Conservation (phyloP, 1,140 invertebrate species). For the Lepidurus packardi region DNA sequence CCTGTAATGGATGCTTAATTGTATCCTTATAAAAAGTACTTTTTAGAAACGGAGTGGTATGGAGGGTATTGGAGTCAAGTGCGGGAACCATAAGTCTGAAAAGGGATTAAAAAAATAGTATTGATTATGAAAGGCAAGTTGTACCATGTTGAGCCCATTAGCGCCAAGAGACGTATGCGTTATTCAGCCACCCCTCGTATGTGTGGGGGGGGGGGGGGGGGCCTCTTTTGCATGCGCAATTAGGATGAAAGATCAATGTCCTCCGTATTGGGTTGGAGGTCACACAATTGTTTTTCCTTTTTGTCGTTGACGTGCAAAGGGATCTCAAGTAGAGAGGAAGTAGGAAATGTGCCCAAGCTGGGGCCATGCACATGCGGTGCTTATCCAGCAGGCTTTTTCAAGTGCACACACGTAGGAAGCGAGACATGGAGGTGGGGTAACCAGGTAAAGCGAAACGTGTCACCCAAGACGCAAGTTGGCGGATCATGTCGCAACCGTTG, state of each 20-base stretch:
- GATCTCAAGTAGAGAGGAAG: constrained; percentile 15
- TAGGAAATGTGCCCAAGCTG: background rate
- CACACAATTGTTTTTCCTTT: background rate
- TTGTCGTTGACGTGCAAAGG: background rate
- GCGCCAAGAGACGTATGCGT: background rate
- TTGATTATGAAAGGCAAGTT: background rate
- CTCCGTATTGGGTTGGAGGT: background rate
- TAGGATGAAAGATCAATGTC: constrained; percentile 4
- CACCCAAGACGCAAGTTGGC: background rate
- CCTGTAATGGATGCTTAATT: too few species aligned
- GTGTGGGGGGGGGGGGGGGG: background rate
- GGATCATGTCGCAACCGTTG: constrained; percentile 6
- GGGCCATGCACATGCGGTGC: too few species aligned
- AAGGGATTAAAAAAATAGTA: background rate
- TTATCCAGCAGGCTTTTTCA: background rate
- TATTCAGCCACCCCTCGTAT: background rate
- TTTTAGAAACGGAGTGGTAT: too few species aligned
- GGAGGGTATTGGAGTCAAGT: too few species aligned
- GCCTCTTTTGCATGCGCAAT: constrained; percentile 11
- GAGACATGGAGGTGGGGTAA: background rate
- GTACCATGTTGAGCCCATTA: background rate
- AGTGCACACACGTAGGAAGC: background rate
- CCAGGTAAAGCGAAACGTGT: background rate
- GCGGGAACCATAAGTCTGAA: background rate
- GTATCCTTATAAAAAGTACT: too few species aligned